A percentile compares a stretch with the other conserved stretches of the same genome.
Conservation (phyloP, 2,113 vertebrate genomes). For the Coracopsis vasa region DNA sequence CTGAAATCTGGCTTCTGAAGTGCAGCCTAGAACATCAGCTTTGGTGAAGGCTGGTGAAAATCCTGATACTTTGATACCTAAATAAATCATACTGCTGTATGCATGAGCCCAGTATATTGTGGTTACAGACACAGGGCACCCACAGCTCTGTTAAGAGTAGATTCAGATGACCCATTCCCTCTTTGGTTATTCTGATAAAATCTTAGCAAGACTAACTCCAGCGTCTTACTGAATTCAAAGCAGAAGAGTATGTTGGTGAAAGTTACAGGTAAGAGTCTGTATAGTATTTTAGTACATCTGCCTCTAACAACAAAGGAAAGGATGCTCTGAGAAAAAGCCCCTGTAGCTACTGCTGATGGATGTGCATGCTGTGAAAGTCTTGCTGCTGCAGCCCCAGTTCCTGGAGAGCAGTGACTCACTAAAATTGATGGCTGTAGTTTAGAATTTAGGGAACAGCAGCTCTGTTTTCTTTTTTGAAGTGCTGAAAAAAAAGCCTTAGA, state of each 20-base stretch:
- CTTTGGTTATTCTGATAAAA: neutral
- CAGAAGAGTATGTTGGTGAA: neutral
- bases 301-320: neutral
- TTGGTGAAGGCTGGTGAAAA: neutral
- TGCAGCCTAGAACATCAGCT: neutral
- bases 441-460: neutral
- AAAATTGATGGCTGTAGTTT: neutral
- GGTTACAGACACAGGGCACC: neutral
- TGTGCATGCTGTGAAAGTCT: neutral
- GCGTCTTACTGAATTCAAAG: neutral
- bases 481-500: neutral
- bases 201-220: neutral
- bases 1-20: neutral
- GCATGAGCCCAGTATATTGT: neutral
- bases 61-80: neutral
- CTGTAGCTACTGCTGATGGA: neutral
- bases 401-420: neutral
- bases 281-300: neutral
- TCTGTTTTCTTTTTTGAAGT: neutral
- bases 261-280: neutral
- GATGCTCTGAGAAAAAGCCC: neutral
- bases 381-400: neutral
- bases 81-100: neutral
- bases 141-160: neutral
- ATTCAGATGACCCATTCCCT: neutral